Conservation (phyloP, 2,797 vertebrate genomes). For the Xiphorhynchus erythropygius region DNA sequence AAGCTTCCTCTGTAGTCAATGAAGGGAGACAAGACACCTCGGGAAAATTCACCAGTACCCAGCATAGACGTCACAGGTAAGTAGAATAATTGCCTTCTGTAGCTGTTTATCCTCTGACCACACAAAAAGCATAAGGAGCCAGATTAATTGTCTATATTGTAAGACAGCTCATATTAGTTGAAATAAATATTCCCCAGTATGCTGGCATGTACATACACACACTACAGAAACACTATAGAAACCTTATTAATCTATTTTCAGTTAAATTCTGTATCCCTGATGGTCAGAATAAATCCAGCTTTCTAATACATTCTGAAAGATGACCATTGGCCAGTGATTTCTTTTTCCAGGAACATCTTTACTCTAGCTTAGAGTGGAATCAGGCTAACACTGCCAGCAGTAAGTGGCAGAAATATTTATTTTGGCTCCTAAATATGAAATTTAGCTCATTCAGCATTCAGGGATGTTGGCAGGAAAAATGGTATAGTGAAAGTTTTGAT, state of each 20-base stretch:
- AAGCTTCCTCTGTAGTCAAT: not conserved
- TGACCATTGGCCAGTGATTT: not conserved
- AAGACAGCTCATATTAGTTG: not conserved
- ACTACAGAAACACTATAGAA: not conserved
- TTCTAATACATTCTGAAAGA: slow-evolving; percentile 44
- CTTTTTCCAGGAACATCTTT: slow-evolving; percentile 63
- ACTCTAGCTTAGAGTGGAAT: slow-evolving; percentile 55
- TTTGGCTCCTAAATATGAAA: slow-evolving; percentile 60
- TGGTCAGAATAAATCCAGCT: slow-evolving; percentile 41
- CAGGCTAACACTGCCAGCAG: slow-evolving; percentile 49
- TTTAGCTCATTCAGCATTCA: slow-evolving; percentile 60
- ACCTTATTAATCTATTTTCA: not conserved
- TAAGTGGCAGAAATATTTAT: slow-evolving; percentile 61
- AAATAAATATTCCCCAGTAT: not conserved
- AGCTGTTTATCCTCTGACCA: not conserved
- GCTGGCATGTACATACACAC: not conserved
- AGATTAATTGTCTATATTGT: not conserved
- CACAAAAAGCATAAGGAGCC: not conserved
- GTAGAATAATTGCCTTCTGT: not conserved
- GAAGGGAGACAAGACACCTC: not conserved
- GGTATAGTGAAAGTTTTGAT: slow-evolving; percentile 27
- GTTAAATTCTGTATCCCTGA: slow-evolving; percentile 19
- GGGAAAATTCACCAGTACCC: not conserved
- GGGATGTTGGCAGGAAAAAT: slow-evolving; percentile 42
- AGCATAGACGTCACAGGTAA: not conserved